Base-by-base conservation (phyloP, 2,888 invertebrate species). In the Lasius fuliginosus region DNA sequence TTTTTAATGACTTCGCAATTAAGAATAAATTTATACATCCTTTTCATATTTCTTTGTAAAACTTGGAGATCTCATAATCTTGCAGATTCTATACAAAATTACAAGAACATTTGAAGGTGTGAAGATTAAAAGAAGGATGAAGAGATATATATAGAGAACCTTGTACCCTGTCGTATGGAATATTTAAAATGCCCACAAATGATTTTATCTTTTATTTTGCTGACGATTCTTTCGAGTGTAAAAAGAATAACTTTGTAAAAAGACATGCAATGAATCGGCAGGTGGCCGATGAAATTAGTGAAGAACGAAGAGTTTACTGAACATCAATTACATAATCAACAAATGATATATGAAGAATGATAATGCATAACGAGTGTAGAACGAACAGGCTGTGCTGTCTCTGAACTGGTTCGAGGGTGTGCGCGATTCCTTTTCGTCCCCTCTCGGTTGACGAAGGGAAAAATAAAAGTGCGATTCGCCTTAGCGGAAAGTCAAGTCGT, bases 291-390 rank as follows among this genome's bases (percentile, higher is more conserved):
- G 83, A 89, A 91, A 91, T 89, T 88, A 86, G 89, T 84, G 69
- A 84, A 85, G 83, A 87, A 83, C 83, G 87, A 85, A 83, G 86
- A 82, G 68, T 82, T 76, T 30, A 85, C 85, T 90, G 88, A 84
- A 88, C 89, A 89, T 90, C 91, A 90, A 91, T 93, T 92, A 92
- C 87, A 89, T 85, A 90, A 90, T 90, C 87, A 82, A 89, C 67
- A 58, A 84, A 88, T 84, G 91, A 92, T 92, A 92, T 92, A 91
- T 90, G 91, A 88, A 88, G 87, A 87, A 90, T 88, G 92, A 91
- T 91, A 91, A 89, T 82, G 87, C 88, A 75, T 89, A 88, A 87
- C 88, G 88, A 87, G 86, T 67, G 75, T 67, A 74, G 53, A 82
- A 69, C 73, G 67, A 76, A 68, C 74, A 81, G 83, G 79, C 58